Percentiles rank a stretch among this genome's conserved stretches.
Conservation (phyloP, 2,113 vertebrate genomes). For the Menidia beryllina region DNA sequence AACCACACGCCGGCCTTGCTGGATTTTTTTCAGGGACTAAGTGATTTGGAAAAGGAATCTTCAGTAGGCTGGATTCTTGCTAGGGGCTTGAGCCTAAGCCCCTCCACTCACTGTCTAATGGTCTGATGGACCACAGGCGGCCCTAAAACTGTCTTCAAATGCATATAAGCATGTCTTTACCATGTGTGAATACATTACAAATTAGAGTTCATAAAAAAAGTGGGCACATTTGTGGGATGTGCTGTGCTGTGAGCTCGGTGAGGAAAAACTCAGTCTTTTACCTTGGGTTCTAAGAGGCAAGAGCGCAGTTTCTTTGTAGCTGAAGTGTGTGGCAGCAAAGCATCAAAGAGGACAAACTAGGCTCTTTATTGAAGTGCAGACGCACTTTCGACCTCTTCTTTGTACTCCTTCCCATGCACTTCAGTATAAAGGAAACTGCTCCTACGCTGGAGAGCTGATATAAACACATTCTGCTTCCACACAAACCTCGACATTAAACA, state of each 20-base stretch:
- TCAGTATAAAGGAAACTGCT: constrained; percentile 66
- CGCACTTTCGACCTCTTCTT: constrained; percentile 75
- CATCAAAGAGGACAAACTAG: constrained; percentile 79
- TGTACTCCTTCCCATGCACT: constrained; percentile 71
- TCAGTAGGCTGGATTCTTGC: constrained; percentile 40
- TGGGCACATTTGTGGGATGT: constrained; percentile 12
- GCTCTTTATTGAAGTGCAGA: constrained; percentile 77
- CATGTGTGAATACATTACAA: constrained; percentile 4
- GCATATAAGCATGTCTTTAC: background rate
- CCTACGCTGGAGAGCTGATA: constrained; percentile 56
- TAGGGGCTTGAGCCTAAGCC: constrained; percentile 37
- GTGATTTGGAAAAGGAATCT: constrained; percentile 60
- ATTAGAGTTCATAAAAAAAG: constrained; percentile 11
- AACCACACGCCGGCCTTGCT: constrained; percentile 16
- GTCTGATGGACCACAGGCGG: constrained; percentile 12
- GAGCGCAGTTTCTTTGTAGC: constrained; percentile 66
- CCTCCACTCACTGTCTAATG: constrained; percentile 50
- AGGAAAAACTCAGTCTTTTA: constrained; percentile 59
- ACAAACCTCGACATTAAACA: constrained; percentile 32
- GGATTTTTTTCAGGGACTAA: constrained; percentile 11
- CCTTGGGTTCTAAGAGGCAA: constrained; percentile 65
- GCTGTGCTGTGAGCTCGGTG: constrained; percentile 43
- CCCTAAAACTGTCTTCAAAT: background rate
- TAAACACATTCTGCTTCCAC: constrained; percentile 55
- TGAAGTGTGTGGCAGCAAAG: constrained; percentile 70